Evolutionary conservation across 2,888 invertebrate species (phyloP), one percentile per base, ranked within the genome.

Genomic region (Petrolisthes cinctipes): DNA sequence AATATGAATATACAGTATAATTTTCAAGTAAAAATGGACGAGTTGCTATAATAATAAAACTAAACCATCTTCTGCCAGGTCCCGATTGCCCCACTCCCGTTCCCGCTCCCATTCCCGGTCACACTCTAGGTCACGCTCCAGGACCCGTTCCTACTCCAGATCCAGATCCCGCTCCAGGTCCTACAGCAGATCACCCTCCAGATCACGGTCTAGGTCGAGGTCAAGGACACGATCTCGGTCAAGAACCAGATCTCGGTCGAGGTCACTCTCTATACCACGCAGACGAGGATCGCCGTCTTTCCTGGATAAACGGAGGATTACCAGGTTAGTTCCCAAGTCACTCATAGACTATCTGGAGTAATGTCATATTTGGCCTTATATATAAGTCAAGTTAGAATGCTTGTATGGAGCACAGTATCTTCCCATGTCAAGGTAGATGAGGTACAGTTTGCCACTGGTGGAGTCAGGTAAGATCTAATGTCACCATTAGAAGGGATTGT

Each of bases 251-350:
- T 76, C 88, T n/a, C 68, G 89, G 56, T 90, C 90, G 20, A 56
- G 90, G 23, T 90, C 90, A 9, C 81, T 87, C 37, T 90, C 90
- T 9, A 90, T 90, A 7, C 90, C 90, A 71, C 81, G 90, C 11
- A 81, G 90, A 54, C 85, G 89, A 75, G 90, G 90, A 23, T 90
- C 90, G 4, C 90, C 90, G 9, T 90, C 90, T n/a, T 90, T 90
- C 84, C 80, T 90, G 61, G 90, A 90, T 57, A 89, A 89, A 56
- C 66, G 90, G 61, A 78, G 90, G 79, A 90, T 90, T 37, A 90
- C 90, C n/a, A 90, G 90, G 90, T 90, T 6, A 53, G 78, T 75
- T 7, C n/a, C 9, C 37, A 11, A 37, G 53, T 83, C n/a, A 53
- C 20, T 73, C 14, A n/a, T n/a, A n/a, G n/a, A n/a, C 9, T 4